Base-by-base conservation (phyloP, 2,113 vertebrate species). In the Archocentrus centrarchus region DNA sequence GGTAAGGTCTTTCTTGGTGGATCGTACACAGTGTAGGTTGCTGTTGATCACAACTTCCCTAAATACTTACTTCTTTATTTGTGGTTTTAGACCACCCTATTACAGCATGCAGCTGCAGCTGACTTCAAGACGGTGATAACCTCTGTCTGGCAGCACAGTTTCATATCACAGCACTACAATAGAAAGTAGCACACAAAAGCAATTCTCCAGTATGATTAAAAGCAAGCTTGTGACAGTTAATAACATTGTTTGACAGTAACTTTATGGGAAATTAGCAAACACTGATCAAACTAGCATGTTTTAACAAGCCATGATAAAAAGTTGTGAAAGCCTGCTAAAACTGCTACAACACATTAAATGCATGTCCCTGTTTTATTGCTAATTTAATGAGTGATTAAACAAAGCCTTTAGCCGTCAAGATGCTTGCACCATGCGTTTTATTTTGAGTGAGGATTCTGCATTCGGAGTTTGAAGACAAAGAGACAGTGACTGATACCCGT, bases 361-460 rank as follows among this genome's bases (percentile, higher is more conserved):
- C 73, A 59, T 8, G 75, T 73, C 76, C n/a, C 62, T 60, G 50
- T 66, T 77, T 77, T 30, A 61, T 58, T 57, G 14, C 44, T 77
- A 80, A 39, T 81, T 79, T 83, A 80, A 77, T 20, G 77, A 79
- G 76, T 55, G 83, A 85, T 77, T 79, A 81, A 35, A 81, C 73
- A 76, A 91, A 80, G 50, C 20, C 62, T 86, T 84, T 37, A 32
- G 62, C 50, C 60, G 62, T 75, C 77, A 81, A 39, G 60, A 87
- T 61, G 18, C 66, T 70, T 70, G 64, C 53, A 17, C 44, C 17
- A 18, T 32, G 75, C 41, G 39, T 47, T 80, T 86, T 50, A 59
- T 79, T 81, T 41, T 81, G 50, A 81, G 35, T 41, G 18, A 22
- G 61, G 68, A 18, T 59, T 64, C 35, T 75, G 64, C 80, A 18